These are phyloP conservation scores for Ectemnius lituratus DNA, from an alignment of 2,888 invertebrate genomes.

Conservation along the genomic window DNA sequence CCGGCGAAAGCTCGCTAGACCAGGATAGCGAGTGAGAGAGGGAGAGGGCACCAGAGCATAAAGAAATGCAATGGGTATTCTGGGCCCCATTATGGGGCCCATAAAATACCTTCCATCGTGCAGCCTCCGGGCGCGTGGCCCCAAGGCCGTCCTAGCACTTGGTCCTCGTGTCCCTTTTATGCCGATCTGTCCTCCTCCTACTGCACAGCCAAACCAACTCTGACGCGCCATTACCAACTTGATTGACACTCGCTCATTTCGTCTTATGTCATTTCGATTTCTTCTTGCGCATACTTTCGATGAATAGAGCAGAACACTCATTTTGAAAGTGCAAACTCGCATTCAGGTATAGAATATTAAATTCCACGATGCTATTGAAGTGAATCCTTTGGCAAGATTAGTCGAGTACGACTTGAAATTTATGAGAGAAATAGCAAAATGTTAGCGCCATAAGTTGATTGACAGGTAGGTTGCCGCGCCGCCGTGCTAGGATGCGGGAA, in stretches of 20 bases:
- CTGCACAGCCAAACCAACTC: no score
- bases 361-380: no score
- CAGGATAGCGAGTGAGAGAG: slow-evolving; percentile 3
- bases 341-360: no score
- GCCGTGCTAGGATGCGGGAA: not conserved
- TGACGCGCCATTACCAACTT: no score
- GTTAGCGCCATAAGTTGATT: not conserved
- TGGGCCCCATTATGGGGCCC: slow-evolving; percentile 70
- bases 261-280: no score
- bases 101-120: slow-evolving; percentile 68
- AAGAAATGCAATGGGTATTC: slow-evolving; percentile 64
- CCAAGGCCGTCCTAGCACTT: slow-evolving; percentile 66
- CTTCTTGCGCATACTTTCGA: no score
- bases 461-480: not conserved
- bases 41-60: slow-evolving; percentile 33
- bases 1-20: not conserved
- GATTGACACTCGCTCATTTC: no score
- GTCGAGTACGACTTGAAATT: no score
- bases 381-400: no score
- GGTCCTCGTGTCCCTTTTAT: slow-evolving; percentile 46
- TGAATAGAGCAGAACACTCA: no score
- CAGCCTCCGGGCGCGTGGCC: slow-evolving; percentile 71
- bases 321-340: no score
- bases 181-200: not conserved
- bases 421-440: no score